These are phyloP conservation scores for Oppia nitens DNA, from an alignment of 1,140 invertebrate species.

Conservation along the genomic window DNA sequence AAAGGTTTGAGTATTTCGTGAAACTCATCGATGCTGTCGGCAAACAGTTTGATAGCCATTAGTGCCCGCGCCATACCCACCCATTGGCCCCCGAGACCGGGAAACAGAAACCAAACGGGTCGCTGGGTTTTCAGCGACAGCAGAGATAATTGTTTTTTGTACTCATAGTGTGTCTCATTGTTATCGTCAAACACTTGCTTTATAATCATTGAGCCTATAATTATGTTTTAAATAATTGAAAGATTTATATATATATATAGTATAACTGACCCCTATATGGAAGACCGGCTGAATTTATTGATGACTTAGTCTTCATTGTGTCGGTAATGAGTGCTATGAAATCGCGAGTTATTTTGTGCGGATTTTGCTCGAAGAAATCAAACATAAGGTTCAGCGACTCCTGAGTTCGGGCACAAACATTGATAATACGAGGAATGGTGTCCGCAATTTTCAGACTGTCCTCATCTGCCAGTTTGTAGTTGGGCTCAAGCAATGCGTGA, in stretches of 20 bases:
- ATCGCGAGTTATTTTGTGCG: conserved; percentile 18
- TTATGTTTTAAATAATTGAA: no score
- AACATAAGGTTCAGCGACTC: conserved; percentile 30
- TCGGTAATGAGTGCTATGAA: conserved; percentile 16
- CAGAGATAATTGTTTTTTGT: no score
- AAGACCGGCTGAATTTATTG: conserved; percentile 1
- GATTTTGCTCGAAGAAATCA: conserved; percentile 26
- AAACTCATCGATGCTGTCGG: no score
- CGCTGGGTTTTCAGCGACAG: no score
- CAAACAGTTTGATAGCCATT: no score
- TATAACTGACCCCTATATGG: conserved; percentile 6
- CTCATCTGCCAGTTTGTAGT: conserved; percentile 39
- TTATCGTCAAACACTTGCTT: no score
- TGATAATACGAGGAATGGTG: conserved; percentile 6
- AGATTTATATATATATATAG: no score
- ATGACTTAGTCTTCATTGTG: conserved; percentile 1
- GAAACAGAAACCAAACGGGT: conserved; percentile 65
- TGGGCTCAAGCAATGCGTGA: no score
- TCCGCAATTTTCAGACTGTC: background rate
- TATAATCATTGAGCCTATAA: no score
- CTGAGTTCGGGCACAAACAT: conserved; percentile 9
- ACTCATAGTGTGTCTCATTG: no score
- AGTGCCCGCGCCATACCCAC: conserved; percentile 50
- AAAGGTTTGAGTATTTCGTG: no score
- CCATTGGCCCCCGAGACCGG: conserved; percentile 54